Percentiles rank a stretch among this genome's conserved stretches.
phyloP scores from a whole-genome alignment of 2,888 invertebrate species.

The Heliconius cydno region DNA sequence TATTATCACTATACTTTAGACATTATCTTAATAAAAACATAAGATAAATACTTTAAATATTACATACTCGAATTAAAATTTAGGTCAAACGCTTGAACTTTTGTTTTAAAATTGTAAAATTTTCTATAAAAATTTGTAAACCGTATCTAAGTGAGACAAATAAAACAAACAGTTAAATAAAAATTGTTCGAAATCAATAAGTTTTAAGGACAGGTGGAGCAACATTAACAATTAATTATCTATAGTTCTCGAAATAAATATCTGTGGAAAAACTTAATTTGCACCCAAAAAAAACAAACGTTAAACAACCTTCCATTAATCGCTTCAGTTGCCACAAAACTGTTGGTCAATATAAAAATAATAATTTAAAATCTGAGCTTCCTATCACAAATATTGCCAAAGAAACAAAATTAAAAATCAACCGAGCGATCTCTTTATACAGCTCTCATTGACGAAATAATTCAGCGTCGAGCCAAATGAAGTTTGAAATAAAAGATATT shows the following conservation, averaged over 20 bases:
- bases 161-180: not conserved
- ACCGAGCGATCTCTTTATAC: constrained; percentile 31
- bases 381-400: constrained; percentile 37
- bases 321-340: constrained; percentile 42
- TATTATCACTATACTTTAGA: not conserved
- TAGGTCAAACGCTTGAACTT: constrained; percentile 28
- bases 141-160: not conserved
- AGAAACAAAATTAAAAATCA: constrained; percentile 36
- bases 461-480: not conserved
- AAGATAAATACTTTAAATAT: constrained; percentile 2
- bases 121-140: not conserved
- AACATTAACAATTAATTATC: constrained; percentile 7
- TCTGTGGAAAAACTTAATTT: constrained; percentile 41
- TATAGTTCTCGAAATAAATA: not conserved
- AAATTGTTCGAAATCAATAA: not conserved
- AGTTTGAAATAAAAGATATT: constrained; percentile 12
- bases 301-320: constrained; percentile 40
- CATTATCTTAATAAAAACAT: constrained; percentile 17
- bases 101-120: not conserved
- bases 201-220: not conserved
- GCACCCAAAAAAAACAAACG: constrained; percentile 26
- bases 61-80: constrained; percentile 9
- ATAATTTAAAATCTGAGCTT: constrained; percentile 31
- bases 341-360: constrained; percentile 40
- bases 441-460: constrained; percentile 17